A percentile compares a stretch with the other conserved stretches of the same genome.
Evolutionary conservation across 2,797 vertebrate species (phyloP).

Genomic region (Antrozous pallidus): DNA sequence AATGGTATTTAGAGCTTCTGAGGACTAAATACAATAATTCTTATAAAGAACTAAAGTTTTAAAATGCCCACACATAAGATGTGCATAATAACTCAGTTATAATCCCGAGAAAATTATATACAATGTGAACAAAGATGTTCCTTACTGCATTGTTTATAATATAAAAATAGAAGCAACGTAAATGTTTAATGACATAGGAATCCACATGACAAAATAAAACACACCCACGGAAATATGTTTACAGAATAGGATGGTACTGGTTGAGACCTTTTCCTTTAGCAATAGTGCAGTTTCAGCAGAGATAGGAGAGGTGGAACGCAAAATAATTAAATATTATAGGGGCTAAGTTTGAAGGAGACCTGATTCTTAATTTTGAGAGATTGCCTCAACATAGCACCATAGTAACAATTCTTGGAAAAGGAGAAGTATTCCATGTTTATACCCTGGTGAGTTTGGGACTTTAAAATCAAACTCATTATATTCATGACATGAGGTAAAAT

Average conservation of each 20-base stretch:
- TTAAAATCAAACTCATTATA: not conserved
- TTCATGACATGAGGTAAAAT: not conserved
- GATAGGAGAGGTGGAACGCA: not conserved
- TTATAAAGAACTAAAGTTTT: not conserved
- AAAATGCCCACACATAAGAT: not conserved
- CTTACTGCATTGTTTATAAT: not conserved
- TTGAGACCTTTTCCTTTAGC: not conserved
- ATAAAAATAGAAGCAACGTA: not conserved
- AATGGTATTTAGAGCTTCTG: not conserved
- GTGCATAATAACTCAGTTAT: not conserved
- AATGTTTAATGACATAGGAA: not conserved
- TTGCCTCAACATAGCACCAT: not conserved
- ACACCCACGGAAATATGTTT: not conserved
- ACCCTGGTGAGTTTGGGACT: not conserved
- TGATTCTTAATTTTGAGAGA: not conserved
- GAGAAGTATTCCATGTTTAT: not conserved
- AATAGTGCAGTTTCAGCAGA: not conserved
- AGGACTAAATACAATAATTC: not conserved
- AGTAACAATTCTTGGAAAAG: not conserved
- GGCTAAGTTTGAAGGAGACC: not conserved
- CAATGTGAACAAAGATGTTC: conserved; percentile 4
- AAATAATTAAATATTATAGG: not conserved
- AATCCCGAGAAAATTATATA: not conserved
- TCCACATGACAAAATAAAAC: not conserved
- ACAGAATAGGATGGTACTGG: not conserved